Evolutionary conservation across 1,140 invertebrate genomes (phyloP), one percentile per base, ranked within the genome.

Genomic region (Drosophila kanapiae): DNA sequence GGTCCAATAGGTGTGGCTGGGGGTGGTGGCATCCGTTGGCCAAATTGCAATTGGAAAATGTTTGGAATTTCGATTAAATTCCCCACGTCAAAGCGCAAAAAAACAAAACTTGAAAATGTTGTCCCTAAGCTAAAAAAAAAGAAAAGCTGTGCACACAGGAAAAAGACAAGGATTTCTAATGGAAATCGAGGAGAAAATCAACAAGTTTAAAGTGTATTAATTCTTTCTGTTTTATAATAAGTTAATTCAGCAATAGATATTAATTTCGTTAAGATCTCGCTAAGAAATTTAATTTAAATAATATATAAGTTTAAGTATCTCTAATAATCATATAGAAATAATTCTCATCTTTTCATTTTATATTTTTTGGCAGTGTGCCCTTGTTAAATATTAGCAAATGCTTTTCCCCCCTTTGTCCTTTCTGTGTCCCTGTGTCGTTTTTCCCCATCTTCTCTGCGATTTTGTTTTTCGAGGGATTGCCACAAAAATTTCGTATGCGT

Each of bases 41-140:
- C 42, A 72, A 78, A 72, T 82, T 71, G 74, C 75, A 78, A 78
- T 78, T 82, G 77, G 37, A 59, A 64, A 59, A 68, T 82, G 59
- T 56, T 29, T 51, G 80, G 80, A 82, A 82, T 82, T 82, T 82
- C 76, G 68, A 82, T 82, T 64, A 82, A 82, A 82, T 82, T 82
- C 80, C 43, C 43, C 18, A 72, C 31, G 69, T 72, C 69, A 72
- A 71, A 23, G 67, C 37, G 13, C 11, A 49, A 40, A 31, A 69
- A 72, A 49, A 72, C 23, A 18, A 42, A 60, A 43, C 53, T 58
- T 37, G 67, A 49, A 72, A 29, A 51, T 72, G 18, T n/a, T 72
- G 37, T 72, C 31, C 67, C 31, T 51, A 59, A 18, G 5, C 23
- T 37, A 23, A 56, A 49, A 14, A 27, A 31, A 6, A 33, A 58